These are phyloP conservation scores for Sebastes aleutianus DNA, from an alignment of 2,797 vertebrate genomes.

Conservation along the genomic window DNA sequence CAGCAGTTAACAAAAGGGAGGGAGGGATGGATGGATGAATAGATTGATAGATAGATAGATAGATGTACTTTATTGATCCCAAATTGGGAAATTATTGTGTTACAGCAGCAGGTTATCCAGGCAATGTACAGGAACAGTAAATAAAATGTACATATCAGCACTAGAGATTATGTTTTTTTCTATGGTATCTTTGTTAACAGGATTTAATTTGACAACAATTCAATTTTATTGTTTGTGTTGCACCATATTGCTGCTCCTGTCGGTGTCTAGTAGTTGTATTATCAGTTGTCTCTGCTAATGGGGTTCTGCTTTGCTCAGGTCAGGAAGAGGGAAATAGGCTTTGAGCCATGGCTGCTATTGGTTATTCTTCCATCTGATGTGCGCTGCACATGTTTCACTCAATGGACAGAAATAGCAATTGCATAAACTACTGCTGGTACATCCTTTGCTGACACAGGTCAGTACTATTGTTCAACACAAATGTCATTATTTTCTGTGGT, in stretches of 20 bases:
- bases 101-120: no score
- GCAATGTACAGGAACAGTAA: no score
- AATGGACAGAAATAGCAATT: neutral
- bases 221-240: neutral
- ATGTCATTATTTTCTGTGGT: neutral
- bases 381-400: neutral
- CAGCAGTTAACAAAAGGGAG: neutral
- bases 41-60: no score
- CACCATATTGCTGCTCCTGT: neutral
- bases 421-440: neutral
- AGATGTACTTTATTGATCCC: no score
- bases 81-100: no score
- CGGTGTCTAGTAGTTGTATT: neutral
- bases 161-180: neutral
- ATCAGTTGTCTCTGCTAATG: neutral
- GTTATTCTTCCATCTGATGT: neutral
- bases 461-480: neutral
- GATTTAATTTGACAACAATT: neutral
- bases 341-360: neutral
- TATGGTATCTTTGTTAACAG: neutral
- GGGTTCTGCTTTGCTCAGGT: conserved; percentile 8
- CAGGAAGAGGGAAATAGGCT: conserved; percentile 10
- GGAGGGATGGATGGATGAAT: no score
- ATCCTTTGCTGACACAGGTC: neutral
- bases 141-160: no score